Evolutionary conservation across 2,797 vertebrate genomes (phyloP), one percentile per base, ranked within the genome.

Genomic region (Triplophysa bombifrons): DNA sequence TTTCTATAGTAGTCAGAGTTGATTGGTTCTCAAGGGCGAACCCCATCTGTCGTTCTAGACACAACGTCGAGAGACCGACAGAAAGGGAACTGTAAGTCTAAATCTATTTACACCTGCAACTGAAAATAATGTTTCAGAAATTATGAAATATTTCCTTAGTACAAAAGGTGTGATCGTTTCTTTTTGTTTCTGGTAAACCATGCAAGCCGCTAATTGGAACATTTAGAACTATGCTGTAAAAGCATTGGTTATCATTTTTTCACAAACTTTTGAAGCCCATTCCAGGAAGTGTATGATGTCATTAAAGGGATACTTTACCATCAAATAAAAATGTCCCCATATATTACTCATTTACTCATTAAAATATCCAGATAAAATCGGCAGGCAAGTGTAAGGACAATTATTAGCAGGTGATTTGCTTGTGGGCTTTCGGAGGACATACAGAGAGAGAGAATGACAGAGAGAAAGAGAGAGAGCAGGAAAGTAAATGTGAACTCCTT

Each of bases 301-400:
- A 34, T 34, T 34, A 34, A 6, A 34, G 30, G 30, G 30, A 34
- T 34, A 34, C 30, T 34, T 34, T 34, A 34, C 30, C 6, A 3
- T 30, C 27, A 30, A 30, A 30, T 30, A 0, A 30, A 34, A 34
- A 34, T 34, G 0, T 34, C 30, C 30, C 30, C 30, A 34, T 34
- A 5, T 34, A 6, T 34, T 34, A 34, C 30, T 7, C 30, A 22
- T 22, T 22, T 22, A 22, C 22, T 22, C 22, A 22, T 22, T 22
- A 1, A 22, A 22, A 22, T 22, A 22, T 22, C 22, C 56, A 27
- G 72, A 25, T 44, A 61, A 17, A 60, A 69, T 9, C 44, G 51
- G 66, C 55, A 77, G 75, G 55, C 55, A 50, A 60, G 41, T 70
- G 66, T 50, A 38, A 78, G 55, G 25, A 61, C 66, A 70, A 51